Percentiles rank a stretch among this genome's conserved stretches.
Evolutionary conservation across 2,113 vertebrate species (phyloP).

Genomic region (Dinomys branickii): DNA sequence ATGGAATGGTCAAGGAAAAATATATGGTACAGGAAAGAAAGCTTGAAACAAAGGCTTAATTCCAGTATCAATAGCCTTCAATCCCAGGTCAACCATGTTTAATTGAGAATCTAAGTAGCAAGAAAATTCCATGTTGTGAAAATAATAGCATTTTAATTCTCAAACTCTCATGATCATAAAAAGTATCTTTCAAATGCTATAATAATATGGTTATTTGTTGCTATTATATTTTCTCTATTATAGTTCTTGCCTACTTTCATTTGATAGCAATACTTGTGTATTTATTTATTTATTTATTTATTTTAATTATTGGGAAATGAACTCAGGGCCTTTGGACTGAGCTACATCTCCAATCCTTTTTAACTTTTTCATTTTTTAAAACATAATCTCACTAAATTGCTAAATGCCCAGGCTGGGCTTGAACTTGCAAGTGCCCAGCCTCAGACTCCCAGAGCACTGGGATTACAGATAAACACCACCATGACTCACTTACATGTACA

Average conservation of each 20-base stretch:
- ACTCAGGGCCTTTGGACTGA: background rate
- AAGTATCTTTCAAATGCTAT: background rate
- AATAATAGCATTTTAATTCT: background rate
- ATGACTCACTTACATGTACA: background rate
- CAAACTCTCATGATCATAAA: constrained; percentile 18
- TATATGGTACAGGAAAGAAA: background rate
- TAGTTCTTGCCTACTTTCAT: constrained; percentile 34
- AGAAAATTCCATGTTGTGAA: background rate
- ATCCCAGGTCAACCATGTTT: background rate
- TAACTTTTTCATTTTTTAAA: background rate
- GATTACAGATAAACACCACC: background rate
- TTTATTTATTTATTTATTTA: background rate
- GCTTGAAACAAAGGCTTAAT: background rate
- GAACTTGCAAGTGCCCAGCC: background rate
- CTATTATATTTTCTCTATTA: constrained; percentile 15
- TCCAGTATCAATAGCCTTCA: background rate
- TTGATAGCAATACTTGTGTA: background rate
- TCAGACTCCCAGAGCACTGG: background rate
- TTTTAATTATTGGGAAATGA: background rate
- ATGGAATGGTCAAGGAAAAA: background rate
- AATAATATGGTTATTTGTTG: background rate
- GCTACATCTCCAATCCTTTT: background rate
- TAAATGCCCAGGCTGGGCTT: background rate
- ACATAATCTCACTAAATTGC: background rate
- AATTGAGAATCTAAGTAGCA: background rate